These are phyloP conservation scores for Lasioglossum morio DNA, from an alignment of 2,888 invertebrate genomes.

Conservation along the genomic window DNA sequence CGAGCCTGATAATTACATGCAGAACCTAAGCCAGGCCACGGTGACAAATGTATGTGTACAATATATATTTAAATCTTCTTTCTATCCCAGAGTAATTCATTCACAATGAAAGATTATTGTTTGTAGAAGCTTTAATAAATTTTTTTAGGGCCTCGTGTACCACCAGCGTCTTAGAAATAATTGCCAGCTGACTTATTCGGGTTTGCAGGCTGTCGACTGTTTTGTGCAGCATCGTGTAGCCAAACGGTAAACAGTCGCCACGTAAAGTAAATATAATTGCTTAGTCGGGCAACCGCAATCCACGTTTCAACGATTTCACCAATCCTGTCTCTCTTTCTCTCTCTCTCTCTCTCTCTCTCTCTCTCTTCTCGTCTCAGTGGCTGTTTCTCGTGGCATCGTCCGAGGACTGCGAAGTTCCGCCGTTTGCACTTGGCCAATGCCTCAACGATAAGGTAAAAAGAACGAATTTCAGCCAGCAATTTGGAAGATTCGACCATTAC, in stretches of 20 bases:
- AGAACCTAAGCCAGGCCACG: neutral
- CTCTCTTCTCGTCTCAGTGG: neutral
- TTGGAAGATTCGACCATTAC: conserved; percentile 44
- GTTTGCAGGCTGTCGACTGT: neutral
- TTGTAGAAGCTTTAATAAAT: neutral
- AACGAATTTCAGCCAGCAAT: conserved; percentile 33
- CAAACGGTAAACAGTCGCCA: conserved; percentile 5
- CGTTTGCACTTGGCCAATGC: conserved; percentile 12
- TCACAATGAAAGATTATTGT: no score
- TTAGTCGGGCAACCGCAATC: neutral
- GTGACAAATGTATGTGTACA: neutral
- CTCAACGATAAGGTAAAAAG: neutral
- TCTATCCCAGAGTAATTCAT: neutral
- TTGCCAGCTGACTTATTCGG: neutral
- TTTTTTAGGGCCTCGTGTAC: neutral
- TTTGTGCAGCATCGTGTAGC: neutral
- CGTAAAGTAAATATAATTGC: conserved; percentile 12
- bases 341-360: neutral
- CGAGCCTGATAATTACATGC: neutral
- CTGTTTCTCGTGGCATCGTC: neutral
- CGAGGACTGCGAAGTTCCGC: neutral
- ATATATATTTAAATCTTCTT: neutral
- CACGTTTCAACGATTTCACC: conserved; percentile 2
- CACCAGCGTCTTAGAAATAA: neutral
- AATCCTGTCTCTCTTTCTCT: neutral